Evolutionary conservation across 2,113 vertebrate genomes (phyloP).

Genomic region (Circaetus gallicus): DNA sequence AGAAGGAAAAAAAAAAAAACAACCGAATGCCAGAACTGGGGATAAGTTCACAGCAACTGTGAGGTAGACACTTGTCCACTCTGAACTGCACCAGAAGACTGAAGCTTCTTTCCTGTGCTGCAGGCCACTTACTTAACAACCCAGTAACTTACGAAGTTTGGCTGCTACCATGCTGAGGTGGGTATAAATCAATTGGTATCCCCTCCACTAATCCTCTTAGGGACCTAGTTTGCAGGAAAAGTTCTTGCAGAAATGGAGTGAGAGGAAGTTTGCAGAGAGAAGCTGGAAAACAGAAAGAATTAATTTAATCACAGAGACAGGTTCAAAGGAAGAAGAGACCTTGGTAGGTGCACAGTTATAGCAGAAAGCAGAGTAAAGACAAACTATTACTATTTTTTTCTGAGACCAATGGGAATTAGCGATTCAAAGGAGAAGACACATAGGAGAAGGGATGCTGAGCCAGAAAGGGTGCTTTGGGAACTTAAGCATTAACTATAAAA

Average conservation of each 20-base stretch:
- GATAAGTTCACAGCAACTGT: background rate
- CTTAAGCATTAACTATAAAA: background rate
- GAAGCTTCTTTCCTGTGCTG: background rate
- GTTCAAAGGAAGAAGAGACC: background rate
- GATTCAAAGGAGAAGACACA: background rate
- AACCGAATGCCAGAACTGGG: fast-evolving
- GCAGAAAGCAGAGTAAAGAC: background rate
- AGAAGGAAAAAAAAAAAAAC: background rate
- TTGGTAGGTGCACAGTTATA: background rate
- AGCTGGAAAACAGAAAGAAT: constrained; percentile 55
- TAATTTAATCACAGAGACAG: background rate
- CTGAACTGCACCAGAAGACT: background rate
- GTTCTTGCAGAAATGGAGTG: background rate
- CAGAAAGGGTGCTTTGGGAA: background rate
- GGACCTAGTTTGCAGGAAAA: background rate
- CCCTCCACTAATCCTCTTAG: background rate
- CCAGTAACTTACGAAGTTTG: background rate
- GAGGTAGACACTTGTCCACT: background rate
- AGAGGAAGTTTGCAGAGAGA: constrained; percentile 6
- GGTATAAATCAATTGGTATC: background rate
- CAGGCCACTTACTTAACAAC: background rate
- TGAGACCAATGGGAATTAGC: background rate
- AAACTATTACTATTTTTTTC: background rate
- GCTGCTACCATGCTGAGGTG: background rate
- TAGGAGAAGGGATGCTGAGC: background rate